Evolutionary conservation across 2,797 vertebrate genomes (phyloP).

Genomic region (Cuculus canorus): DNA sequence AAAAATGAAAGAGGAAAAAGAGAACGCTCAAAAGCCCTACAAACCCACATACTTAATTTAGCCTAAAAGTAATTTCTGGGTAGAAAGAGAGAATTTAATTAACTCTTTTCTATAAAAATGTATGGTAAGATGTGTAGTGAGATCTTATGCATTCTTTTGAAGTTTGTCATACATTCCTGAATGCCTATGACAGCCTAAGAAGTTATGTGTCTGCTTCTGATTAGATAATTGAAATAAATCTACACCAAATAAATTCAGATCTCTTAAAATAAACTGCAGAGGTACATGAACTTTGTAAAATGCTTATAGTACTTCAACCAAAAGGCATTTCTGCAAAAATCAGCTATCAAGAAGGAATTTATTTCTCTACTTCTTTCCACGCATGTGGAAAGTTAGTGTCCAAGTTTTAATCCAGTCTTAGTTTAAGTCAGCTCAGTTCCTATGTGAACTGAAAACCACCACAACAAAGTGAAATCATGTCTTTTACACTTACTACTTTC

Average conservation of each 20-base stretch:
- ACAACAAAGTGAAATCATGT: not conserved
- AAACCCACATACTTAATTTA: conserved; percentile 36
- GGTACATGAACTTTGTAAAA: conserved; percentile 65
- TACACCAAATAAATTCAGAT: conserved; percentile 75
- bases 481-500: not conserved
- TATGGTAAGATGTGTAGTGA: conserved; percentile 69
- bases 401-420: conserved; percentile 27
- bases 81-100: conserved; percentile 74
- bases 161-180: conserved; percentile 76
- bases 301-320: conserved; percentile 45
- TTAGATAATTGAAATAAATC: conserved; percentile 80
- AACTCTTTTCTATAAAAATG: conserved; percentile 71
- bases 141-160: conserved; percentile 75
- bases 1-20: conserved; percentile 38
- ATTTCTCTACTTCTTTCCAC: not conserved
- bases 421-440: not conserved
- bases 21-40: conserved; percentile 43
- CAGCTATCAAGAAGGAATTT: conserved; percentile 50
- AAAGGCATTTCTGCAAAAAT: conserved; percentile 57
- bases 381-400: not conserved
- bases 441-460: not conserved
- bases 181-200: conserved; percentile 70
- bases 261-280: conserved; percentile 72
- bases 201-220: conserved; percentile 78
- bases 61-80: conserved; percentile 66